A percentile compares a stretch with the other conserved stretches of the same genome.
Conservation (phyloP, 2,797 vertebrate species). For the Danio tinwini region DNA sequence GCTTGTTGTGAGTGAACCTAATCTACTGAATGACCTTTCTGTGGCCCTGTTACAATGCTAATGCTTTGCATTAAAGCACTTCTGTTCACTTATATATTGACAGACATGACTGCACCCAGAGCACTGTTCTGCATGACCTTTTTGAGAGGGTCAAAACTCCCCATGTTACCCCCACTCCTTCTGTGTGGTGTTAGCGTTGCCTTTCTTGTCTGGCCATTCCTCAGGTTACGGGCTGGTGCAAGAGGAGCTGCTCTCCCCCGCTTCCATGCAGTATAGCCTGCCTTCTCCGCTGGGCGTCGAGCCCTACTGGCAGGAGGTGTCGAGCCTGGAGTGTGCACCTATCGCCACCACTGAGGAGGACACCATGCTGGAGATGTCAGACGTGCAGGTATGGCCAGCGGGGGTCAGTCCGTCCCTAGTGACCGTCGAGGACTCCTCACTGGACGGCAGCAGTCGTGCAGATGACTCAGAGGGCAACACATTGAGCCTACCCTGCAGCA, state of each 20-base stretch:
- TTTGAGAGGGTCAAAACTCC: slow-evolving; percentile 14
- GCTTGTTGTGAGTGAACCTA: slow-evolving; percentile 12
- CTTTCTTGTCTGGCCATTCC: slow-evolving; percentile 82
- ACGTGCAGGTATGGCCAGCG: slow-evolving; percentile 94
- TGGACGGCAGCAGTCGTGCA: slow-evolving; percentile 93
- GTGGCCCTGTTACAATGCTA: slow-evolving; percentile 3
- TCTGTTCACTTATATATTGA: neutral
- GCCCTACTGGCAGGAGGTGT: slow-evolving; percentile 97
- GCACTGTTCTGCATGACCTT: slow-evolving; percentile 47
- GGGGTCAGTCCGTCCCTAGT: slow-evolving; percentile 94
- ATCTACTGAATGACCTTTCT: slow-evolving; percentile 8
- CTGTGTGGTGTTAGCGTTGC: slow-evolving; percentile 81
- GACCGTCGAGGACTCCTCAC: slow-evolving; percentile 95
- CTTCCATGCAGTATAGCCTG: slow-evolving; percentile 94
- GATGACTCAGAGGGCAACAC: slow-evolving; percentile 93
- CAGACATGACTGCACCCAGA: slow-evolving; percentile 6
- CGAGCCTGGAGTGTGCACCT: slow-evolving; percentile 91
- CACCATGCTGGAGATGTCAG: slow-evolving; percentile 94
- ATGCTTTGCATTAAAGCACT: neutral
- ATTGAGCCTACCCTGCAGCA: slow-evolving; percentile 78
- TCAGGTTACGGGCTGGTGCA: slow-evolving; percentile 95
- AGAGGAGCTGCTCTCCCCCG: slow-evolving; percentile 96
- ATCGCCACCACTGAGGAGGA: slow-evolving; percentile 95
- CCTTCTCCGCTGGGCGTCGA: slow-evolving; percentile 92
- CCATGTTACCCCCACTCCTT: slow-evolving; percentile 60